Evolutionary conservation across 1,140 invertebrate species (phyloP), one percentile per base, ranked within the genome.

Genomic region (Nylanderia fulva): DNA sequence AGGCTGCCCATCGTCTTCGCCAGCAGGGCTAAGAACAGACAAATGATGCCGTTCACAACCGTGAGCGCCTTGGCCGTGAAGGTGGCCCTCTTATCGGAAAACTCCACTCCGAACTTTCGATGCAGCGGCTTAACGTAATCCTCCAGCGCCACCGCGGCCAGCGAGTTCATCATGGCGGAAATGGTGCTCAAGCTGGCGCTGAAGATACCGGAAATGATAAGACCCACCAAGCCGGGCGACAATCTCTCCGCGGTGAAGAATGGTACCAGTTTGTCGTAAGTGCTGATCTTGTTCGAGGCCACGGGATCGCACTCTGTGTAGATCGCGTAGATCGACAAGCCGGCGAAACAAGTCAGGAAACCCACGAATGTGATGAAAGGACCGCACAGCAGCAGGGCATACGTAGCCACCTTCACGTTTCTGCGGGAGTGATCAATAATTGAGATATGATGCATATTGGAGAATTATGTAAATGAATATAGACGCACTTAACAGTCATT

Each of bases 181-280:
- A 98, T 96, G 0, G 98, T 98, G 68, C 98, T 98, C 0, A 99
- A 94, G 0, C 97, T 97, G 0, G 98, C 98, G 71, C 96, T 96
- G 90, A 96, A 96, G 18, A 96, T 94, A 0, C 96, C 96, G 0
- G 96, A 95, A 15, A 96, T 94, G 63, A 96, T 96, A 18, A 96
- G 90, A 0, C 96, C 96, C 0, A 94, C 95, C n/a, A 98, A 86
- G 0, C 98, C 98, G 0, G 96, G 96, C 0, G 96, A 93, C 94
- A 98, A 95, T 8, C 95, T 96, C 64, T 98, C 96, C 33, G 98
- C 96, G 0, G 98, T 97, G 94, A 97, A 98, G 45, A 85, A 91
- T 0, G 93, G 91, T 90, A 94, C 90, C 24, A 94, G 88, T 54
- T 91, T 92, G 72, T 94, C 93, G 77, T 90, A 91, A 1, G 89